These are phyloP conservation scores for Cryptotis parvus DNA, from an alignment of 2,113 vertebrate species.

Conservation along the genomic window DNA sequence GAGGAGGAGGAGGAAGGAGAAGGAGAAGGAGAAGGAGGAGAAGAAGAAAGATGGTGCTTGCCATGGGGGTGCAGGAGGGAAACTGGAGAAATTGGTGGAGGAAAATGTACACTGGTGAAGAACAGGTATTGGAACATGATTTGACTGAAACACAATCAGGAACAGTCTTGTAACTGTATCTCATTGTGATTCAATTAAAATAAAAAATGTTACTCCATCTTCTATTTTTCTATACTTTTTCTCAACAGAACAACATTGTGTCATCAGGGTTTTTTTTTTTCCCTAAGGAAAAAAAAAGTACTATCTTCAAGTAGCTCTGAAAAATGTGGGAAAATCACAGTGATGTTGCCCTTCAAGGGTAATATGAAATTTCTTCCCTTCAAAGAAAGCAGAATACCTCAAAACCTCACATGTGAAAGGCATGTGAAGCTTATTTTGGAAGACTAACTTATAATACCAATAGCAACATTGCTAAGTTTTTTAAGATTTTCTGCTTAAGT, in stretches of 20 bases:
- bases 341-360: not conserved
- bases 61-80: too few relatives aligned
- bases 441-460: not conserved
- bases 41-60: too few relatives aligned
- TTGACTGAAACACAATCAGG: too few relatives aligned
- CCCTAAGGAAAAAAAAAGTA: not conserved
- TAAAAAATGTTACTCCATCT: not conserved
- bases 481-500: not conserved
- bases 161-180: too few relatives aligned
- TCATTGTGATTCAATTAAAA: too few relatives aligned
- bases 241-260: not conserved
- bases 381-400: not conserved
- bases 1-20: too few relatives aligned
- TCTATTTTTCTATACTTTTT: not conserved
- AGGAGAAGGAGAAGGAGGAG: too few relatives aligned
- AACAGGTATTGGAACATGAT: too few relatives aligned
- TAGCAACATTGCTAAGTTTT: not conserved
- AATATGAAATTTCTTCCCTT: not conserved
- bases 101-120: too few relatives aligned
- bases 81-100: too few relatives aligned
- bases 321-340: not conserved
- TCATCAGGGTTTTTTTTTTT: not conserved
- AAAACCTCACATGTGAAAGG: conserved; percentile 23
- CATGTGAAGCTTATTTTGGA: not conserved
- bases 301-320: not conserved